Evolutionary conservation across 2,113 vertebrate genomes (phyloP), one percentile per base, ranked within the genome.

Genomic region (Delphinapterus leucas): DNA sequence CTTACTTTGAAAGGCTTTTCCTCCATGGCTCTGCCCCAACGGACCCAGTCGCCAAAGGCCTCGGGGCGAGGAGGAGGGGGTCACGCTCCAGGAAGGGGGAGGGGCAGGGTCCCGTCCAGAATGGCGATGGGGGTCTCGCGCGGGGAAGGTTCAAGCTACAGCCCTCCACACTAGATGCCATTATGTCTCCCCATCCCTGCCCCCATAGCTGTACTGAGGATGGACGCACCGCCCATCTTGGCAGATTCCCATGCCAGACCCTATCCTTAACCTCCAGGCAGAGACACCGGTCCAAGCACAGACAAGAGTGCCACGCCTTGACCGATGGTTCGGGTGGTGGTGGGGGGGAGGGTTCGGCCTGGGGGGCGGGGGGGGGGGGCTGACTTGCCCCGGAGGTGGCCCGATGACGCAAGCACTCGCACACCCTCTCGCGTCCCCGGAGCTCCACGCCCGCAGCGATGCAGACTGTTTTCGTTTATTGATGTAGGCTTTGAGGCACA

Each of bases 391-490:
- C 20, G 21, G 13, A 8, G 14, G 63, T 14, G 82, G 14, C 92
- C 61, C 21, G 12, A n/a, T 58, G 63, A 21, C 44, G 28, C 93
- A 36, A 70, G 60, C 91, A 12, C 79, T 41, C 90, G 55, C 81
- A 76, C 93, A 63, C 55, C 88, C 76, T 23, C 67, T 68, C 49
- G 49, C 17, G 58, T 73, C 84, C 84, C 84, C 58, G 44, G 68
- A 90, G 92, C 70, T 80, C 41, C 88, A 88, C 85, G 77, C 47
- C 88, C 70, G 86, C 90, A 21, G 92, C 33, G 33, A 85, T 70
- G 87, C 97, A 73, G 14, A 94, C 91, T 36, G 61, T 67, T 91
- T 93, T 47, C 71, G 8, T 98, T 98, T 98, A 98, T 98, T 98
- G 85, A 92, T 41, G 91, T 95, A 79, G 97, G 81, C 82, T 95